Conservation (phyloP, 2,888 invertebrate genomes). For the Tanypteryx hageni region DNA sequence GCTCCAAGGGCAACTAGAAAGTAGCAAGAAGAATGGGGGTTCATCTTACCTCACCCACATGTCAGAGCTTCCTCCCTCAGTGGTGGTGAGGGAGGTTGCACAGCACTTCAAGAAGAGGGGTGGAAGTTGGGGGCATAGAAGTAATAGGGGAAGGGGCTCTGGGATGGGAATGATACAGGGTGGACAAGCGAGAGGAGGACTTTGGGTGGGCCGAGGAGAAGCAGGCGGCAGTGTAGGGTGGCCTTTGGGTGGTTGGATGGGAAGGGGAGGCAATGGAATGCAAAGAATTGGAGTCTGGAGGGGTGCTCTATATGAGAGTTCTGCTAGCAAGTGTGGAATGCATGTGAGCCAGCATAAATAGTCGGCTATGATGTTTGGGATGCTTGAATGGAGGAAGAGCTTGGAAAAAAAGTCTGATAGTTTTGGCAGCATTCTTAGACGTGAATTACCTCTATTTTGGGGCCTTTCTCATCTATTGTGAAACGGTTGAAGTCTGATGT, state of each 20-base stretch:
- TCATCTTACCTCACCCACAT: slow-evolving; percentile 65
- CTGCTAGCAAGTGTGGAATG: neutral
- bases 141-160: neutral
- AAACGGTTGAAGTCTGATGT: neutral
- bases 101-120: slow-evolving; percentile 64
- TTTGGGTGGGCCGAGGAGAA: neutral
- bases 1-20: slow-evolving; percentile 54
- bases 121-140: slow-evolving; percentile 43
- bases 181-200: neutral
- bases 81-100: slow-evolving; percentile 61
- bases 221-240: neutral
- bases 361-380: neutral
- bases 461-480: slow-evolving; percentile 16
- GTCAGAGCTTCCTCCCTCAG: slow-evolving; percentile 63
- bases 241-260: neutral
- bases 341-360: neutral
- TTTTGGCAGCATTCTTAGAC: slow-evolving; percentile 10
- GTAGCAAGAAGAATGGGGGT: slow-evolving; percentile 59
- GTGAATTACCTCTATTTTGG: slow-evolving; percentile 25
- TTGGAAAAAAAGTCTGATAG: slow-evolving; percentile 14
- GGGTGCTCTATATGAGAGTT: neutral
- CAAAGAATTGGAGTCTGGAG: slow-evolving; percentile 12
- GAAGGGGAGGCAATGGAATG: neutral
- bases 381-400: neutral
- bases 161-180: neutral